These are phyloP conservation scores for Crocodylus rhombifer DNA, from an alignment of 2,797 vertebrate species.

Conservation along the genomic window DNA sequence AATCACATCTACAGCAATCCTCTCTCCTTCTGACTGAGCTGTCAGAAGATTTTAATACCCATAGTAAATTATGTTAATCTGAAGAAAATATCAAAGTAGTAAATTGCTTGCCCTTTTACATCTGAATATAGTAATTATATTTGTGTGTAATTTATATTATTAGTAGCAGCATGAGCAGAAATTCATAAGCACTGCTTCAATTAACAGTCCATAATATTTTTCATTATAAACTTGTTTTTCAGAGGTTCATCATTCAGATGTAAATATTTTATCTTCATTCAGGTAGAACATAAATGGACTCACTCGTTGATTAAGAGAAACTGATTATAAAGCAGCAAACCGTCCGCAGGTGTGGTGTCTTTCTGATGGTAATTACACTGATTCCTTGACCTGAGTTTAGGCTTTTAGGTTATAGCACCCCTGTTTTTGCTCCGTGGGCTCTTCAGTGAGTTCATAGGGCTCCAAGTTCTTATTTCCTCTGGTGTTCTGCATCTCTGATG, in stretches of 20 bases:
- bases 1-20: not conserved
- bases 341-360: too few species aligned
- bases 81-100: not conserved
- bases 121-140: constrained; percentile 8
- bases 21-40: not conserved
- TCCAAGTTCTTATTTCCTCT: too few species aligned
- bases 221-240: constrained; percentile 29
- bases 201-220: constrained; percentile 25
- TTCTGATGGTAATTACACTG: too few species aligned
- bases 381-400: too few species aligned
- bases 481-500: too few species aligned
- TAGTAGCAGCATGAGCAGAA: constrained; percentile 33
- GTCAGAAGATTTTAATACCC: not conserved
- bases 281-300: not conserved
- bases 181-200: not conserved
- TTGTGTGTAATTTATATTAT: constrained; percentile 1
- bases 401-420: too few species aligned
- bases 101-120: not conserved
- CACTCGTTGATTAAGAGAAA: constrained; percentile 20
- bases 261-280: constrained; percentile 53
- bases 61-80: not conserved
- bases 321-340: constrained; percentile 2
- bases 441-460: too few species aligned
- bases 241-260: constrained; percentile 35
- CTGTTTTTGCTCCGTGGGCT: too few species aligned